Evolutionary conservation across 2,797 vertebrate genomes (phyloP), one percentile per base, ranked within the genome.

Genomic region (Falco peregrinus): DNA sequence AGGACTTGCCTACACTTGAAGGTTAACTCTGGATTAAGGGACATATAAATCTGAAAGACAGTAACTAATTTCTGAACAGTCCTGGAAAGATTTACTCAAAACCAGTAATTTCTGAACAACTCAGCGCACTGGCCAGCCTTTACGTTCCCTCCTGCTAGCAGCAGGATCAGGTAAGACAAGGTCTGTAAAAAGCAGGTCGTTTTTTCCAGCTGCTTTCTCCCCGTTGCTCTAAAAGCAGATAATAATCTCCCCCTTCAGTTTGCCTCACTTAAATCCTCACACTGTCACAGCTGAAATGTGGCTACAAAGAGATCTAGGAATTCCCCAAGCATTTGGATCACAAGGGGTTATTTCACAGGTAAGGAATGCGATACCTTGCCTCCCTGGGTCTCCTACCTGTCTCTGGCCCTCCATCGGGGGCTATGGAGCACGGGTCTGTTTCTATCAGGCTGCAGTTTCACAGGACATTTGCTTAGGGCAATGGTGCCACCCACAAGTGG

Each of bases 281-380:
- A 1, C 61, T 92, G 94, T 95, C 95, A 21, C 86, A 20, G 43
- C 39, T 1, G 13, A 89, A 68, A 75, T 3, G 71, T 16, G 82
- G 35, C 87, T 84, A 69, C 86, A 93, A 79, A 87, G 84, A 67
- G 85, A n/a, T 33, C 3, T 2, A 92, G 96, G 95, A 96, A 93
- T 95, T 96, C 90, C 91, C 94, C 91, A 5, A 70, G 89, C 13
- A 1, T 64, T 64, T 68, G 84, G 71, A 63, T 86, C 15, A 35
- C 5, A 37, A 5, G 64, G 67, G 64, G 29, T 74, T 93, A 64
- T 90, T 94, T 92, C 91, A 74, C 80, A 77, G 74, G 88, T 80
- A 26, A 94, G 75, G 95, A 92, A 90, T 92, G 86, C 56, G 16
- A 2, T 11, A 11, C 28, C 16, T 11, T 6, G 41, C 86, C 73